Conservation (phyloP, 2,888 invertebrate genomes). For the Drosophila emarginata region DNA sequence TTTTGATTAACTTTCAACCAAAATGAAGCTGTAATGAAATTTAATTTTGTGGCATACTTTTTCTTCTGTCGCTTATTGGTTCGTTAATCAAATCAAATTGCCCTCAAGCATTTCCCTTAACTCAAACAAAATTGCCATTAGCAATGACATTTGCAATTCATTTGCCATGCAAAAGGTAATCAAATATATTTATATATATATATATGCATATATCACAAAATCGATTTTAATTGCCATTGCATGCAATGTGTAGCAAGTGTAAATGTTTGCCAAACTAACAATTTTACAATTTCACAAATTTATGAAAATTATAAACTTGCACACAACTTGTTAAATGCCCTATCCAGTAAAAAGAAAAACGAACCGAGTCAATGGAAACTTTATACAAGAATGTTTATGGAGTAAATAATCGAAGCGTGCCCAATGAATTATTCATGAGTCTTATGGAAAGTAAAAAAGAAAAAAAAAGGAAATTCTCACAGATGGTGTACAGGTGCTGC, state of each 20-base stretch:
- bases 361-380: constrained; percentile 4
- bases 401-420: constrained; percentile 79
- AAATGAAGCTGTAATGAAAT: constrained; percentile 76
- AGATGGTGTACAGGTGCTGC: constrained; percentile 28
- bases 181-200: constrained; percentile 6
- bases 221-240: constrained; percentile 19
- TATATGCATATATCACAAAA: background rate
- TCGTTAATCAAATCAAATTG: constrained; percentile 57
- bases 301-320: constrained; percentile 65
- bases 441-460: constrained; percentile 62
- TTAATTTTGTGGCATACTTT: constrained; percentile 74
- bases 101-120: constrained; percentile 6
- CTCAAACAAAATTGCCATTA: constrained; percentile 35
- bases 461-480: constrained; percentile 36
- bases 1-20: constrained; percentile 73
- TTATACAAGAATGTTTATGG: constrained; percentile 64
- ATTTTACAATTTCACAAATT: constrained; percentile 48
- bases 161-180: constrained; percentile 33
- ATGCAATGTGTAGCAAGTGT: constrained; percentile 15
- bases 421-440: constrained; percentile 78
- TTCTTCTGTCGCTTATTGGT: constrained; percentile 48
- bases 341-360: background rate
- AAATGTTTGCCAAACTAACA: constrained; percentile 34
- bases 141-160: constrained; percentile 47
- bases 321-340: constrained; percentile 32